Evolutionary conservation across 2,888 invertebrate genomes (phyloP).

Genomic region (Rhaphigaster nebulosa): DNA sequence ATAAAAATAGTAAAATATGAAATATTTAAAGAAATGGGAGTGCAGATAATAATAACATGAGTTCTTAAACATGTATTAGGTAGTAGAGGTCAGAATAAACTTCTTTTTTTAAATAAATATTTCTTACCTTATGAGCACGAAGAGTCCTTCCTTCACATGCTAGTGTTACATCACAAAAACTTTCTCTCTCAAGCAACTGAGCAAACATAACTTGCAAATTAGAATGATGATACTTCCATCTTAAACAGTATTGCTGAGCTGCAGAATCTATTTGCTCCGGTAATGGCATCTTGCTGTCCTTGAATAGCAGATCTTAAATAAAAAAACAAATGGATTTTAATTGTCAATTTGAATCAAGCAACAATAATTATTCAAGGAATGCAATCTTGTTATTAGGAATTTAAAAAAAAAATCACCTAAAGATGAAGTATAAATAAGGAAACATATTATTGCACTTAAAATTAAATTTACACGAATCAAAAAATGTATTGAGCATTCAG

Average conservation of each 20-base stretch:
- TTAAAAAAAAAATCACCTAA: too few species aligned
- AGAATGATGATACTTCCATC: slow-evolving; percentile 94
- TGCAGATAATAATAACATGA: too few species aligned
- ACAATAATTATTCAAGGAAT: not conserved
- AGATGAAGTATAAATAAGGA: too few species aligned
- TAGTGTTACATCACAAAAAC: slow-evolving; percentile 91
- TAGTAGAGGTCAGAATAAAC: not conserved
- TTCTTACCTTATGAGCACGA: slow-evolving; percentile 77
- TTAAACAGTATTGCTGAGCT: slow-evolving; percentile 87
- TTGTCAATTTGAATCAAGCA: not conserved
- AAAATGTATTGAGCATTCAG: too few species aligned
- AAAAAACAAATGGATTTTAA: not conserved
- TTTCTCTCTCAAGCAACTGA: slow-evolving; percentile 86
- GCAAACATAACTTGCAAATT: slow-evolving; percentile 80
- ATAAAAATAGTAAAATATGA: too few species aligned
- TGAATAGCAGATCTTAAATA: not conserved
- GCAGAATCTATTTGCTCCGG: slow-evolving; percentile 72
- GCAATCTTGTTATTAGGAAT: not conserved
- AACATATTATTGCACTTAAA: too few species aligned
- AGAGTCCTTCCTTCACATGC: slow-evolving; percentile 88
- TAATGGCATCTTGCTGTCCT: slow-evolving; percentile 62
- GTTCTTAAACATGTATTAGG: not conserved
- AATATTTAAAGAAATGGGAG: too few species aligned
- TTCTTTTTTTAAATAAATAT: not conserved
- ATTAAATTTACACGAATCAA: too few species aligned